phyloP scores from a whole-genome alignment of 2,113 vertebrate species.

The Tautogolabrus adspersus region DNA sequence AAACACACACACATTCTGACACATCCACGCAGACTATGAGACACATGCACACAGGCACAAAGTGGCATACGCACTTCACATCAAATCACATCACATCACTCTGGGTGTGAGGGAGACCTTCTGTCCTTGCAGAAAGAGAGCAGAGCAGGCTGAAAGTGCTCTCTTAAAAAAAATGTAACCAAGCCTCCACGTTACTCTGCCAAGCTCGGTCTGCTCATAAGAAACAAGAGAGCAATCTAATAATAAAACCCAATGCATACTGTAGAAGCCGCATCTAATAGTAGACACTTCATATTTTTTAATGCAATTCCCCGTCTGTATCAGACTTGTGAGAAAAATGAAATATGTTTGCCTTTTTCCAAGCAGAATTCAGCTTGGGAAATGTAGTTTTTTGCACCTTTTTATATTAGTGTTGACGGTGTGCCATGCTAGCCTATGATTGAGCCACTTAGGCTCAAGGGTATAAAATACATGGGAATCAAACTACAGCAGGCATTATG shows the following conservation, averaged over 20 bases:
- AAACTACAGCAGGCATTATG: slow-evolving; percentile 30
- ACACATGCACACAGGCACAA: slow-evolving; percentile 26
- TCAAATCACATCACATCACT: slow-evolving; percentile 73
- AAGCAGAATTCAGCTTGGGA: slow-evolving; percentile 5
- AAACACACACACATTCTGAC: slow-evolving; percentile 30
- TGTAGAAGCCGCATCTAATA: slow-evolving; percentile 38
- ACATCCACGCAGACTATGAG: slow-evolving; percentile 8
- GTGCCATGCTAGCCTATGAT: slow-evolving; percentile 20
- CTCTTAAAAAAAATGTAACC: slow-evolving; percentile 48
- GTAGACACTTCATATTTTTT: slow-evolving; percentile 38
- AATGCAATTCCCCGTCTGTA: slow-evolving; percentile 38
- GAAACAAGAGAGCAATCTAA: slow-evolving; percentile 46
- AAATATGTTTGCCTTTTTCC: slow-evolving; percentile 7
- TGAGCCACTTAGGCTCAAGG: slow-evolving; percentile 14
- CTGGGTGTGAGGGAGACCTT: slow-evolving; percentile 73
- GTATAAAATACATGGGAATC: slow-evolving; percentile 7
- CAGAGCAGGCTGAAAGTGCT: slow-evolving; percentile 60
- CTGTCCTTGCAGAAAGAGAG: slow-evolving; percentile 74
- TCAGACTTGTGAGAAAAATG: slow-evolving; percentile 31
- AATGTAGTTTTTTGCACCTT: no score
- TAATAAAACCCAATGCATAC: slow-evolving; percentile 38
- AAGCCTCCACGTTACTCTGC: slow-evolving; percentile 20
- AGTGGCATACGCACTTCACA: slow-evolving; percentile 71
- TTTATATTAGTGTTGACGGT: not conserved
- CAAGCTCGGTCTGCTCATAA: slow-evolving; percentile 32